Evolutionary conservation across 2,113 vertebrate species (phyloP).

Genomic region (Catharus minimus): DNA sequence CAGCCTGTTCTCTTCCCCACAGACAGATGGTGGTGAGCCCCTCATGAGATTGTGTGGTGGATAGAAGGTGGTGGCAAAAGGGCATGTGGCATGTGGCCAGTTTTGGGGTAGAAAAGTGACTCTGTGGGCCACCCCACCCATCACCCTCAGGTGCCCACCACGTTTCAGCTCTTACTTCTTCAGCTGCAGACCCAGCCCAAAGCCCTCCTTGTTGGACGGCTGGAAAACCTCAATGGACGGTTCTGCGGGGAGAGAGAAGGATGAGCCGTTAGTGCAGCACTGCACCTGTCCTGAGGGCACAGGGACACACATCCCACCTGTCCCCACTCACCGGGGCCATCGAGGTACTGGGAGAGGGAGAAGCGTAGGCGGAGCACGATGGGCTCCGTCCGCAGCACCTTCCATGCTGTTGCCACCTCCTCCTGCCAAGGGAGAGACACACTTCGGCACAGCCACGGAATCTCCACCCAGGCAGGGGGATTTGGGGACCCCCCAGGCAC

Average conservation of each 20-base stretch:
- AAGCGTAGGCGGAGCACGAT: slow-evolving; percentile 94
- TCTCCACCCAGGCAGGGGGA: background rate
- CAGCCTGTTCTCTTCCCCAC: background rate
- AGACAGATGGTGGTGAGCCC: background rate
- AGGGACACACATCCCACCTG: background rate
- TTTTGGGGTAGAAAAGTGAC: background rate
- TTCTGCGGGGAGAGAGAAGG: slow-evolving; percentile 73
- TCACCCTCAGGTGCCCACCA: background rate
- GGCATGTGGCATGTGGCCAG: accelerated
- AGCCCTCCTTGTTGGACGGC: slow-evolving; percentile 96
- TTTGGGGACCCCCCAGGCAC: accelerated
- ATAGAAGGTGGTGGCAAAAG: background rate
- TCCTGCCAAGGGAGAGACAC: slow-evolving; percentile 76
- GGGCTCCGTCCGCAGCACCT: slow-evolving; percentile 96
- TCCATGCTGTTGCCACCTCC: slow-evolving; percentile 98
- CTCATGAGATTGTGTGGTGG: accelerated
- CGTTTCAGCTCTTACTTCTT: slow-evolving; percentile 85
- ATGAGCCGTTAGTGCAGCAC: accelerated
- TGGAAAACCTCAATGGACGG: slow-evolving; percentile 98
- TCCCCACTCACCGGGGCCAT: slow-evolving; percentile 91
- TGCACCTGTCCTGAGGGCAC: accelerated
- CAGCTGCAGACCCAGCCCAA: slow-evolving; percentile 94
- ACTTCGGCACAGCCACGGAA: accelerated
- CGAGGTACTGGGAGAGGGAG: slow-evolving; percentile 98
- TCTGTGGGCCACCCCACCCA: background rate